Percentiles rank a stretch among this genome's conserved stretches.
phyloP scores from a whole-genome alignment of 2,797 vertebrate species.

The Pagetopsis macropterus region DNA sequence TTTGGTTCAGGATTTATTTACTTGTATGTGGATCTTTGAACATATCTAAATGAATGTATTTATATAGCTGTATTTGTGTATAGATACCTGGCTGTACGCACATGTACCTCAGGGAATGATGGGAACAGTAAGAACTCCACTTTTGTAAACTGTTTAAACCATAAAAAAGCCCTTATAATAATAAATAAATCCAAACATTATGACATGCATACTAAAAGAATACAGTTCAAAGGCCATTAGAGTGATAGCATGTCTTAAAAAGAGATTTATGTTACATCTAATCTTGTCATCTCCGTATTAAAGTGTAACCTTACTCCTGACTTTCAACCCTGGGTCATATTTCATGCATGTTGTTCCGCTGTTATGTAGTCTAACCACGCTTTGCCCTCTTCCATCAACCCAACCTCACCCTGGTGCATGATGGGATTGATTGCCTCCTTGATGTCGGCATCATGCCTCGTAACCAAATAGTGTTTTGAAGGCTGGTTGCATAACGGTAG shows the following conservation, averaged over 20 bases:
- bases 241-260: not conserved
- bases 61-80: too few relatives aligned
- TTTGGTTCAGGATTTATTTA: not conserved
- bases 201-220: not conserved
- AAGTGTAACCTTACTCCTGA: conserved; percentile 17
- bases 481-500: conserved; percentile 57
- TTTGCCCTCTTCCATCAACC: conserved; percentile 30
- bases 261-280: conserved; percentile 10
- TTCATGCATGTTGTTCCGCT: conserved; percentile 38
- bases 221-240: not conserved
- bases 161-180: too few relatives aligned
- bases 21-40: too few relatives aligned
- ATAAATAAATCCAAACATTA: not conserved
- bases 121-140: too few relatives aligned
- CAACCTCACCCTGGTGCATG: conserved; percentile 44
- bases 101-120: too few relatives aligned
- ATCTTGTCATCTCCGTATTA: not conserved
- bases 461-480: conserved; percentile 52
- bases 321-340: conserved; percentile 37
- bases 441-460: conserved; percentile 50
- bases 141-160: too few relatives aligned
- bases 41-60: too few relatives aligned
- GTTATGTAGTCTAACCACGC: conserved; percentile 37
- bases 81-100: too few relatives aligned
- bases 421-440: conserved; percentile 66